These are phyloP conservation scores for Lithobates sylvaticus DNA, from an alignment of 2,797 vertebrate genomes.

Conservation along the genomic window DNA sequence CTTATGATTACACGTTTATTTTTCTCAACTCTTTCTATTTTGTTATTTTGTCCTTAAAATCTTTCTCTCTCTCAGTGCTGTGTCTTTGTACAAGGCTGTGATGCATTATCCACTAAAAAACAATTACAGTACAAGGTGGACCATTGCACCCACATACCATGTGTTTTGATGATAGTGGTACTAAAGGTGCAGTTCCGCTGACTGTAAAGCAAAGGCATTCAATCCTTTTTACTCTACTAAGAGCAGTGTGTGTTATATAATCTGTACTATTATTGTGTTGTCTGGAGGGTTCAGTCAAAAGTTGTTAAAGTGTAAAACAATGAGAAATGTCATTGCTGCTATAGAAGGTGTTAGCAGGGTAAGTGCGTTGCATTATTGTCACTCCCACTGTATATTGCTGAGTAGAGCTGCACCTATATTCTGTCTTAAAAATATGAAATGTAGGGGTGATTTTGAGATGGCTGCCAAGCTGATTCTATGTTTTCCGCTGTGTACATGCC, in stretches of 20 bases:
- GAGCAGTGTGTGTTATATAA: conserved; percentile 59
- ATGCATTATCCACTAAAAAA: conserved; percentile 29
- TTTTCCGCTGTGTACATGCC: conserved; percentile 46
- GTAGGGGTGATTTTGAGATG: conserved; percentile 56
- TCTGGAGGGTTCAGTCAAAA: conserved; percentile 61
- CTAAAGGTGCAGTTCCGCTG: conserved; percentile 46
- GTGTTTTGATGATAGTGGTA: conserved; percentile 32
- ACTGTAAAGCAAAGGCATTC: conserved; percentile 42
- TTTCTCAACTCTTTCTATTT: background rate
- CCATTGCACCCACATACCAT: conserved; percentile 30
- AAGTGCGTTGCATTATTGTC: conserved; percentile 59
- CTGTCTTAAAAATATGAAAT: conserved; percentile 67
- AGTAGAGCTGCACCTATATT: conserved; percentile 65
- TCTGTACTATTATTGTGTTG: conserved; percentile 62
- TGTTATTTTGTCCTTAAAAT: conserved; percentile 12
- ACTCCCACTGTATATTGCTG: conserved; percentile 60
- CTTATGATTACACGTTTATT: background rate
- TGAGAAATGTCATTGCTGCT: conserved; percentile 62
- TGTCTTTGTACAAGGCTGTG: conserved; percentile 41
- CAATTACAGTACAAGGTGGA: conserved; percentile 16
- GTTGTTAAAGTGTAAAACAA: conserved; percentile 60
- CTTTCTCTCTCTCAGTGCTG: conserved; percentile 43
- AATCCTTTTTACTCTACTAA: conserved; percentile 45
- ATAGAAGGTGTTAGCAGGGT: conserved; percentile 63
- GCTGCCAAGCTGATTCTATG: conserved; percentile 43